Evolutionary conservation across 1,140 invertebrate species (phyloP).

Genomic region (Chironomus tepperi): DNA sequence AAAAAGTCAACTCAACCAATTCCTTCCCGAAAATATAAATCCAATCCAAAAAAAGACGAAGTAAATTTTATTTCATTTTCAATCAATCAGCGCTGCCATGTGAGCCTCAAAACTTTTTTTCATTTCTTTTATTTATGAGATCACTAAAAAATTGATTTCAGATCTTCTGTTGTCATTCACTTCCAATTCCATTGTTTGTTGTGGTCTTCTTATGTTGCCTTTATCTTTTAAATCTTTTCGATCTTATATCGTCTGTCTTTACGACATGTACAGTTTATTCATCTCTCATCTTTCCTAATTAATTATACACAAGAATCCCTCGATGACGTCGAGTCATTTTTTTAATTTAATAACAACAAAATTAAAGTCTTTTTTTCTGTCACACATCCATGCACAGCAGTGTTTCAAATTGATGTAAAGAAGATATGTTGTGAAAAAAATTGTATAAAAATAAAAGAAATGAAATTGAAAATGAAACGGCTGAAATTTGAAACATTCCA

Average conservation of each 20-base stretch:
- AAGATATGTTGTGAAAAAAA: not conserved
- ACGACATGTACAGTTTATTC: slow-evolving; percentile 3
- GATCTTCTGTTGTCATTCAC: not conserved
- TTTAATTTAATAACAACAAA: not conserved
- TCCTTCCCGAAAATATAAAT: too few relatives aligned
- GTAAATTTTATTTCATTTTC: slow-evolving; percentile 15
- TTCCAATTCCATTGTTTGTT: not conserved
- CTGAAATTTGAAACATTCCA: not conserved
- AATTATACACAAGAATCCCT: not conserved
- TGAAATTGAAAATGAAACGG: not conserved
- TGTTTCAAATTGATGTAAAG: not conserved
- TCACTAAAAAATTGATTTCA: not conserved
- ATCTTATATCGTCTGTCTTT: not conserved
- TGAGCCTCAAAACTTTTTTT: not conserved
- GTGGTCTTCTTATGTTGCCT: not conserved
- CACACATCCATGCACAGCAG: not conserved
- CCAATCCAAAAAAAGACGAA: too few relatives aligned
- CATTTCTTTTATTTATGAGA: not conserved
- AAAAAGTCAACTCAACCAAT: too few relatives aligned
- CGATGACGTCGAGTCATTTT: not conserved
- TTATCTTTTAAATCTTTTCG: not conserved
- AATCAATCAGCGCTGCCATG: not conserved
- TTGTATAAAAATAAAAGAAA: not conserved
- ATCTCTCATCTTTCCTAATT: not conserved
- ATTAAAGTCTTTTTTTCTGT: not conserved